Percentiles rank a stretch among this genome's conserved stretches.
phyloP scores from a whole-genome alignment of 2,888 invertebrate genomes.

The Scaptomyza caliginosa region DNA sequence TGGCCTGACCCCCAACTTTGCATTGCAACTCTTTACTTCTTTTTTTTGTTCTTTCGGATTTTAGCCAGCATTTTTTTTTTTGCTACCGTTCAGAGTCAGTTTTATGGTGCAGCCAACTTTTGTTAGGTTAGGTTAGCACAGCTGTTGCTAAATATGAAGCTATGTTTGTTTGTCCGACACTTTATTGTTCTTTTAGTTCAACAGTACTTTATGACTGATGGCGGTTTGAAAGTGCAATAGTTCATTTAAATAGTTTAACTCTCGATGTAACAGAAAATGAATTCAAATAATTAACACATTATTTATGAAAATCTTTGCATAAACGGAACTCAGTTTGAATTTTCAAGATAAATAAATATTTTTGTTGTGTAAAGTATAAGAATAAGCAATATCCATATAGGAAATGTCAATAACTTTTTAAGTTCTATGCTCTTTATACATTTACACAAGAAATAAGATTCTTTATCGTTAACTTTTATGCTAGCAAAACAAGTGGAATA shows the following conservation, averaged over 20 bases:
- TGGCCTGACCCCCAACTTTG: conserved; percentile 49
- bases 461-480: conserved; percentile 7
- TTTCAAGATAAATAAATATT: too few species aligned
- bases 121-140: conserved; percentile 32
- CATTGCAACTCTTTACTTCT: conserved; percentile 34
- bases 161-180: not conserved
- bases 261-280: not conserved
- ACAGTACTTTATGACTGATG: not conserved
- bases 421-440: too few species aligned
- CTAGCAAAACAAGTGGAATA: conserved; percentile 7
- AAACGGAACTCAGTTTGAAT: too few species aligned
- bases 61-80: conserved; percentile 4
- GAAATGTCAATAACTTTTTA: too few species aligned
- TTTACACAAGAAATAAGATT: not conserved
- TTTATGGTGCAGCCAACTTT: conserved; percentile 34
- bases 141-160: conserved; percentile 5
- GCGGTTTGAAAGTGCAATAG: not conserved
- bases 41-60: conserved; percentile 7
- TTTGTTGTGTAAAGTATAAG: too few species aligned
- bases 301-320: too few species aligned
- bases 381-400: too few species aligned
- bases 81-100: not conserved
- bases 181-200: conserved; percentile 23
- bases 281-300: not conserved
- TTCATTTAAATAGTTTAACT: conserved; percentile 10